Evolutionary conservation across 2,113 vertebrate species (phyloP), one percentile per base, ranked within the genome.

Genomic region (Candoia aspera): DNA sequence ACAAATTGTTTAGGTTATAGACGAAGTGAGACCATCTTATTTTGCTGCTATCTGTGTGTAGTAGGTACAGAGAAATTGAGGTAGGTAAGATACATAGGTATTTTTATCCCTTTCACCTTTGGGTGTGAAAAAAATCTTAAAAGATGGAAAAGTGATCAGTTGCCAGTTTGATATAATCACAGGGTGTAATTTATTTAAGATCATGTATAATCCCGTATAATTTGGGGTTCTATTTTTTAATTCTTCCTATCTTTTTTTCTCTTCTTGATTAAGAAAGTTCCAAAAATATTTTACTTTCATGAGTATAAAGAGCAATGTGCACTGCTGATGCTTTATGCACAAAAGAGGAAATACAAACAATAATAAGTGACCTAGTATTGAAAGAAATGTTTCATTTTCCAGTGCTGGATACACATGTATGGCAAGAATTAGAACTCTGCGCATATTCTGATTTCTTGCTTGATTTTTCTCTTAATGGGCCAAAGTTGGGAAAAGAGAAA

Each of bases 361-460:
- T 0, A 13, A 49, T 90, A 26, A 60, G 29, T 42, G 29, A 24
- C 33, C 60, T 57, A 91, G 85, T 12, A 26, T 21, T 37, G 49
- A 64, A 42, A 8, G n/a, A 91, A 64, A 10, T 57, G n/a, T 92
- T 91, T 86, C 29, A 2, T 86, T 95, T 19, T 57, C 53, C 24
- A 49, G 62, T 57, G 57, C 0, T 90, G 85, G 90, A 88, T 94
- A 87, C 73, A 0, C 23, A n/a, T 94, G 6, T 53, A 19, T 26
- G 59, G 88, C 90, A 89, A 29, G 11, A 46, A 88, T 62, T 68
- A 88, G 91, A 93, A 17, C 13, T 89, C 55, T 88, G 86, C 42
- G 53, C 59, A 26, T 49, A 83, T 5, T 49, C 37, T 53, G 86
- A 54, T n/a, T 29, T 17, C 15, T 37, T 29, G 17, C 85, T 29